Base-by-base conservation (phyloP, 2,888 invertebrate species). In the Drosophila anomalata region DNA sequence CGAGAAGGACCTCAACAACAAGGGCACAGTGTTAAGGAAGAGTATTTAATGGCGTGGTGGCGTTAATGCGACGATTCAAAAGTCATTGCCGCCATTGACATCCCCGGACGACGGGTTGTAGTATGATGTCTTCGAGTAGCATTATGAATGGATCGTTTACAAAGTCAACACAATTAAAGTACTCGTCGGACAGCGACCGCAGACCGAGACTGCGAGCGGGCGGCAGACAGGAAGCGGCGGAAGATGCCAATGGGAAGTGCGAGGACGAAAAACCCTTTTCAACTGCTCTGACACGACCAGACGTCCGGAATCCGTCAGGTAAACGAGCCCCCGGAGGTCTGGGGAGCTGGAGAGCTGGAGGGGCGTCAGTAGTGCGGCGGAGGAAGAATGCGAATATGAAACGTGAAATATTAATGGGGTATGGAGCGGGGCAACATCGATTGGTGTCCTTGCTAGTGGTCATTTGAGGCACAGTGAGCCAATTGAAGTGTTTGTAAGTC, bases 81-180 rank as follows among this genome's bases (percentile, higher is more conserved):
- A 68, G 42, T 14, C 46, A 31, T 50, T 65, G 41, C 33, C 56
- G 5, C 41, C n/a, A 22, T 24, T 39, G 65, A 63, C 61, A 9
- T 29, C 29, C 9, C 8, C 9, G 29, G 80, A 57, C 58, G 69
- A 41, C 22, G 44, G 47, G 11, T 17, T 17, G 17, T 17, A 17
- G 17, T 12, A 8, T 48, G 59, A 65, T 78, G 79, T 79, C 82
- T 79, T 85, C 76, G 73, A 85, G 79, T 51, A 73, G 72, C 80
- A 75, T 81, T 84, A 76, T 81, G 76, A 76, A 83, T 84, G 84
- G 82, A 81, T 87, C 78, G 72, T 73, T 83, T 83, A 73, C 80
- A 88, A 78, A 83, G 77, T 85, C 78, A 85, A 85, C 84, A 79
- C 78, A 86, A 88, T 80, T 83, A 79, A 78, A 86, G 75, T 61